A percentile compares a stretch with the other conserved stretches of the same genome.
Evolutionary conservation across 2,113 vertebrate genomes (phyloP).

Genomic region (Isurus oxyrinchus): DNA sequence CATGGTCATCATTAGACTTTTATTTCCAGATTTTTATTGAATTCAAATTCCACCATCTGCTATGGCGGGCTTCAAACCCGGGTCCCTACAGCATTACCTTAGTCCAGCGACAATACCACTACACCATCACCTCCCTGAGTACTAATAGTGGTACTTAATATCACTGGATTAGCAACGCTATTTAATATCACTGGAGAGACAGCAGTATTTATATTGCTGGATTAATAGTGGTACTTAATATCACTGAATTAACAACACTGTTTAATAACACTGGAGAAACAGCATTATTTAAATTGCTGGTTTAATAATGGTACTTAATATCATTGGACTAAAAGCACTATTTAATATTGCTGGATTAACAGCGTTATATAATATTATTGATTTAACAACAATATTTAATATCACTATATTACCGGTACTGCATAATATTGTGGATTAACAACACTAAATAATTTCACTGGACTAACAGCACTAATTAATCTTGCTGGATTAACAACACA

Average conservation of each 20-base stretch:
- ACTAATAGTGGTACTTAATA: neutral
- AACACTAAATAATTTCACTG: neutral
- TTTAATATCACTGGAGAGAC: neutral
- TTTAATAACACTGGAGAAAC: neutral
- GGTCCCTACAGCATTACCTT: no score
- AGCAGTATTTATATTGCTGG: neutral
- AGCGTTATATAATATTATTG: neutral
- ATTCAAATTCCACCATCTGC: no score
- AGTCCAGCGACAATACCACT: no score
- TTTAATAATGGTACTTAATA: neutral
- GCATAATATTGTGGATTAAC: neutral
- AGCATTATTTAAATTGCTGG: neutral
- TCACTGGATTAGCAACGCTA: neutral
- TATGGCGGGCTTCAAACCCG: no score
- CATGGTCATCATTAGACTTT: no score
- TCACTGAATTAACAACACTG: neutral
- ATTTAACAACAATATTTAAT: neutral
- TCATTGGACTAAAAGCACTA: neutral
- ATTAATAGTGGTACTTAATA: neutral
- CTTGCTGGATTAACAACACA: neutral
- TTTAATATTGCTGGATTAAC: neutral
- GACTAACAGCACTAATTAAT: neutral
- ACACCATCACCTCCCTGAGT: no score
- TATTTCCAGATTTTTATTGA: no score
- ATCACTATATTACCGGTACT: neutral